phyloP scores from a whole-genome alignment of 2,797 vertebrate genomes.

The Potorous gilbertii region DNA sequence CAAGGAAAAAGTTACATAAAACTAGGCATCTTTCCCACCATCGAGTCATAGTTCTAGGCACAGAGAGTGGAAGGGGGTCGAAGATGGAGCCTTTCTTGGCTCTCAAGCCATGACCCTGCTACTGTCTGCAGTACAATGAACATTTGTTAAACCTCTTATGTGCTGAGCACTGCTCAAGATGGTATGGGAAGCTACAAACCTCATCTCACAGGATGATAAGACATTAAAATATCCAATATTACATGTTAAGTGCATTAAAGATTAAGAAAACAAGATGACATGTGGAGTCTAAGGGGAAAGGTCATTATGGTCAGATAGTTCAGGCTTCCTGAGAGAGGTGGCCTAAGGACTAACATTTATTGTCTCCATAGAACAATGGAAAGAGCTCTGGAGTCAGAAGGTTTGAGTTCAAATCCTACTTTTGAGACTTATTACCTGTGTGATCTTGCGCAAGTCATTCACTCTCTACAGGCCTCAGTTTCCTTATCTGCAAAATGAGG shows the following conservation, averaged over 20 bases:
- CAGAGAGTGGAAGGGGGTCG: neutral
- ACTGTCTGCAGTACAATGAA: neutral
- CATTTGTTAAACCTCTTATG: neutral
- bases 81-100: neutral
- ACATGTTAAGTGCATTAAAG: neutral
- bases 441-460: neutral
- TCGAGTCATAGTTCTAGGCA: neutral
- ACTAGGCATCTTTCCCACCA: neutral
- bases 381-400: neutral
- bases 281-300: neutral
- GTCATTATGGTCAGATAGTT: neutral
- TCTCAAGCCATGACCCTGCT: neutral
- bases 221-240: neutral
- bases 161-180: neutral
- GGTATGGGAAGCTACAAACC: neutral
- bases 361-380: neutral
- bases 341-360: neutral
- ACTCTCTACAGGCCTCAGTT: neutral
- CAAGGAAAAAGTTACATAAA: neutral
- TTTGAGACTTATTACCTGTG: neutral
- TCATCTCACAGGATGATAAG: neutral
- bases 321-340: neutral
- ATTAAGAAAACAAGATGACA: neutral
- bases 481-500: neutral
- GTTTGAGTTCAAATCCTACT: neutral